Evolutionary conservation across 2,888 invertebrate genomes (phyloP).

Genomic region (Rhodophaea formosa): DNA sequence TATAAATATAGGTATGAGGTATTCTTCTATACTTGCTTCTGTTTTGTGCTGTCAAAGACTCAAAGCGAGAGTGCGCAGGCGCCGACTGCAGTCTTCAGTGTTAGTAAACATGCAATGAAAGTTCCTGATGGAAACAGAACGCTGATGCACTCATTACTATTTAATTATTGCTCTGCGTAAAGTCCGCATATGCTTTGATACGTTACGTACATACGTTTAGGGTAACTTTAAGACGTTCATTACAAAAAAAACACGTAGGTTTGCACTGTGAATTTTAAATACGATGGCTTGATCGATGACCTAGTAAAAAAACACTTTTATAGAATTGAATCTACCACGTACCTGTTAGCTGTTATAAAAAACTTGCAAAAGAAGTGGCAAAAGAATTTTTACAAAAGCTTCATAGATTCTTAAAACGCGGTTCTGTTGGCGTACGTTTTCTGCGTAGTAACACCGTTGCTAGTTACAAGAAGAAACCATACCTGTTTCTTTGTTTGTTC

Average conservation of each 20-base stretch:
- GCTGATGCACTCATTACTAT: slow-evolving; percentile 21
- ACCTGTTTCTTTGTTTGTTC: slow-evolving; percentile 1
- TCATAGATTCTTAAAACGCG: too few species aligned
- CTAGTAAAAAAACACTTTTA: too few species aligned
- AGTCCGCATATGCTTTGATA: not conserved
- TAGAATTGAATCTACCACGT: too few species aligned
- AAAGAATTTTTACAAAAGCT: too few species aligned
- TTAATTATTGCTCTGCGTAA: not conserved
- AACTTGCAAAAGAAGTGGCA: too few species aligned
- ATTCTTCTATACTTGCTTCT: not conserved
- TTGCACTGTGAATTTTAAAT: too few species aligned
- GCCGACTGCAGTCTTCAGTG: slow-evolving; percentile 32
- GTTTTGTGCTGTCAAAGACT: slow-evolving; percentile 15
- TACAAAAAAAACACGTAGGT: too few species aligned
- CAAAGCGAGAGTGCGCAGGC: slow-evolving; percentile 49
- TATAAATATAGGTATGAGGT: too few species aligned
- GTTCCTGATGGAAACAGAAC: slow-evolving; percentile 20
- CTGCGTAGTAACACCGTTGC: not conserved
- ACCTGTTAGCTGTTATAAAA: too few species aligned
- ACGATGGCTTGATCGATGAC: too few species aligned
- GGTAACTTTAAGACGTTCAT: not conserved
- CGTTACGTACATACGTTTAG: not conserved
- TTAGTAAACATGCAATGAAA: slow-evolving; percentile 45
- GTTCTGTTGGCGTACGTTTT: not conserved
- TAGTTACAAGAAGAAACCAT: not conserved